These are phyloP conservation scores for Craterocephalus amniculus DNA, from an alignment of 2,797 vertebrate species.

Conservation along the genomic window DNA sequence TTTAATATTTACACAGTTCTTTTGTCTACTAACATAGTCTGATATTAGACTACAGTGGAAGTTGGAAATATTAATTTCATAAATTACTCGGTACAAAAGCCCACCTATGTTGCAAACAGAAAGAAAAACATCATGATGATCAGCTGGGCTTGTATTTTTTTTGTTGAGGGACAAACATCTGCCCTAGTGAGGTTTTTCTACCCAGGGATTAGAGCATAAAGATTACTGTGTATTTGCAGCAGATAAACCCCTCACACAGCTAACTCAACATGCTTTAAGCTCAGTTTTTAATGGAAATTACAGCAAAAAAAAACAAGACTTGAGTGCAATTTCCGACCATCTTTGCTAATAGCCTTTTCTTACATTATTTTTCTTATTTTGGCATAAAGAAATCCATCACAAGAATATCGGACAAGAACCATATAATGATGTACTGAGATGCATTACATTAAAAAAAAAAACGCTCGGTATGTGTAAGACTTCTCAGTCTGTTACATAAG, in stretches of 20 bases:
- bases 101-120: slow-evolving; percentile 2
- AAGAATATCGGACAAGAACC: not conserved
- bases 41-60: not conserved
- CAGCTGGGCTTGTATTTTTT: slow-evolving; percentile 32
- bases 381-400: not conserved
- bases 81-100: slow-evolving; percentile 15
- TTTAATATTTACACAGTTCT: slow-evolving; percentile 27
- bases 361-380: not conserved
- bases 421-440: not conserved
- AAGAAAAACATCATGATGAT: slow-evolving; percentile 37
- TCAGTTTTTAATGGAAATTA: slow-evolving; percentile 32
- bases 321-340: not conserved
- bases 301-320: slow-evolving; percentile 4
- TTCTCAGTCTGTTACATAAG: slow-evolving; percentile 1
- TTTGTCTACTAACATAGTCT: slow-evolving; percentile 3
- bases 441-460: not conserved
- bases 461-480: not conserved
- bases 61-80: slow-evolving; percentile 32
- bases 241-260: slow-evolving; percentile 24
- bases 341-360: not conserved
- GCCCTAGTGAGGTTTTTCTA: slow-evolving; percentile 47
- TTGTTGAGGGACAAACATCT: slow-evolving; percentile 40
- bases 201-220: slow-evolving; percentile 46
- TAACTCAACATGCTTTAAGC: slow-evolving; percentile 26
- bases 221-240: slow-evolving; percentile 46